Evolutionary conservation across 1,140 invertebrate genomes (phyloP).

Genomic region (Drosophila gunungcola): DNA sequence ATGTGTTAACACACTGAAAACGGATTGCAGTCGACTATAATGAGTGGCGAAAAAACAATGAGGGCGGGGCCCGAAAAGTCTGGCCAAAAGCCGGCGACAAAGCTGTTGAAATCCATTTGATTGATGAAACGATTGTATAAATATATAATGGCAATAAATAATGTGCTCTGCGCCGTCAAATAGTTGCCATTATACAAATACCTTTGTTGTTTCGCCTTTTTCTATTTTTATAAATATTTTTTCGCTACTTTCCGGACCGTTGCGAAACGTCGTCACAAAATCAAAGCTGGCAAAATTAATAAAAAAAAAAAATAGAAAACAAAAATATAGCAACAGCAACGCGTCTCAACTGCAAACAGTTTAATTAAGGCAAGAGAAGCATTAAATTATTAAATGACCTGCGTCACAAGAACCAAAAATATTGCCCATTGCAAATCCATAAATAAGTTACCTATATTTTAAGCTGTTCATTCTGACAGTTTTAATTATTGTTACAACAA

Average conservation of each 20-base stretch:
- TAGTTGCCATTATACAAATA: slow-evolving; percentile 15
- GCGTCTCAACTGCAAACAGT: slow-evolving; percentile 64
- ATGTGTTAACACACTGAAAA: slow-evolving; percentile 45
- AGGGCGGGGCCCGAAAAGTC: slow-evolving; percentile 20
- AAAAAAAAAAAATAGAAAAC: neutral
- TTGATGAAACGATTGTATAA: slow-evolving; percentile 72
- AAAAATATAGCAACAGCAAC: slow-evolving; percentile 17
- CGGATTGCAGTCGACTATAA: slow-evolving; percentile 58
- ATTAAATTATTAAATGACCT: slow-evolving; percentile 20
- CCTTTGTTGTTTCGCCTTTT: slow-evolving; percentile 11
- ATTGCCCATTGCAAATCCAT: slow-evolving; percentile 8
- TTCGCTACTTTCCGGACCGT: slow-evolving; percentile 20
- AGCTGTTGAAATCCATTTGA: slow-evolving; percentile 73
- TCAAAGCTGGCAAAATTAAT: slow-evolving; percentile 4
- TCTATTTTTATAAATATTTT: slow-evolving; percentile 9
- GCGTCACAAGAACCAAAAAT: slow-evolving; percentile 58
- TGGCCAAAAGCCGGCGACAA: slow-evolving; percentile 20
- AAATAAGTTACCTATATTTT: slow-evolving; percentile 9
- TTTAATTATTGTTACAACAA: neutral
- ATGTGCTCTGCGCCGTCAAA: slow-evolving; percentile 45
- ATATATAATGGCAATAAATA: slow-evolving; percentile 77
- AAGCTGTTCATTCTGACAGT: neutral
- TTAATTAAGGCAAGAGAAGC: slow-evolving; percentile 46
- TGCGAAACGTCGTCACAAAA: slow-evolving; percentile 20
- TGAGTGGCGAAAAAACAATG: slow-evolving; percentile 27